Conservation (phyloP, 1,140 invertebrate genomes). For the Melipona quadrifasciata region DNA sequence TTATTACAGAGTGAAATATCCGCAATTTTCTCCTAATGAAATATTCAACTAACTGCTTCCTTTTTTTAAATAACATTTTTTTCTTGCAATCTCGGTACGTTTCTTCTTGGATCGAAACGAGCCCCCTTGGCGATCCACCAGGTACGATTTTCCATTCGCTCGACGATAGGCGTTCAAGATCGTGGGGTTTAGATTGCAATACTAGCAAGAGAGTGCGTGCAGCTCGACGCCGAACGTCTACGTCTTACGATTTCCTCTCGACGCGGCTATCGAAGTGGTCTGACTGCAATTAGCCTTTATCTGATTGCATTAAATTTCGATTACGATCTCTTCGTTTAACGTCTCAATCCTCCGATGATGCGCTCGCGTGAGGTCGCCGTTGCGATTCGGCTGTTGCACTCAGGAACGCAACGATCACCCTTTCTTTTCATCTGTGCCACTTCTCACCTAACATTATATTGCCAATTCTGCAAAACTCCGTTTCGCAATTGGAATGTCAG, state of each 20-base stretch:
- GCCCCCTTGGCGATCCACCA: background rate
- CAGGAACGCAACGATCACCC: background rate
- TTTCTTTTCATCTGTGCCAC: background rate
- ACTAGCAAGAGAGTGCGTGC: constrained; percentile 30
- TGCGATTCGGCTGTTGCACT: background rate
- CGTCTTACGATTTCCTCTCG: constrained; percentile 47
- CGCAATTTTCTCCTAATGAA: no score
- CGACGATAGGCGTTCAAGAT: constrained; percentile 2
- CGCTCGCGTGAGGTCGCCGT: background rate
- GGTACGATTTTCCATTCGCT: background rate
- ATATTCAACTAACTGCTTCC: no score
- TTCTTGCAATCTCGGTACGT: no score
- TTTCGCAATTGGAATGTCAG: background rate
- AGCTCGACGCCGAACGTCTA: constrained; percentile 16
- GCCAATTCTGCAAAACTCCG: background rate
- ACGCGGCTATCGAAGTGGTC: constrained; percentile 30
- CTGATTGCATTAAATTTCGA: constrained; percentile 47
- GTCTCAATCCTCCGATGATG: constrained; percentile 35
- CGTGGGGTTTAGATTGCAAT: constrained; percentile 13
- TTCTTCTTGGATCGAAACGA: background rate
- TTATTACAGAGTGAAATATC: no score
- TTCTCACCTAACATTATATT: background rate
- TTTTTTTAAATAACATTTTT: no score
- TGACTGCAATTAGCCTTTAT: constrained; percentile 41
- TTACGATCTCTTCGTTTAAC: constrained; percentile 30